phyloP scores from a whole-genome alignment of 1,140 invertebrate genomes.

The Lordiphosa collinella region DNA sequence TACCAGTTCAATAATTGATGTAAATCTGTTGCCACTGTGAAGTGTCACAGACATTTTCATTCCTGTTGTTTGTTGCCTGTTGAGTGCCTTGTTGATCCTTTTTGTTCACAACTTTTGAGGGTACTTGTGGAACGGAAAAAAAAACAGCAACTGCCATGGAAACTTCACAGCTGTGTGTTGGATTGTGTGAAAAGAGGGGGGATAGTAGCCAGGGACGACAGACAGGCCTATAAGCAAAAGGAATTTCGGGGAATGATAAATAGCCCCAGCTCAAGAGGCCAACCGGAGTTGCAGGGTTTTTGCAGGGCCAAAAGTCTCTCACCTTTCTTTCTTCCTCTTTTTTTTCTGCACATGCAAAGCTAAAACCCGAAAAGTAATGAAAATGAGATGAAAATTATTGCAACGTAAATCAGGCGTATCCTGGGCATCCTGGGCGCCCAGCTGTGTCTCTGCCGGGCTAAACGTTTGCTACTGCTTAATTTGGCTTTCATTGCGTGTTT shows the following conservation, averaged over 20 bases:
- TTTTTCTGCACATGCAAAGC: conserved; percentile 14
- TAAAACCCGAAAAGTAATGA: conserved; percentile 61
- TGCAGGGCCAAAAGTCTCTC: conserved; percentile 32
- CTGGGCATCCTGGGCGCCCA: conserved; percentile 33
- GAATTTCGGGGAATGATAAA: conserved; percentile 58
- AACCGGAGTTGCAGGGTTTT: conserved; percentile 18
- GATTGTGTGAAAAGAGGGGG: not conserved
- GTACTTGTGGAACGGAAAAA: conserved; percentile 17
- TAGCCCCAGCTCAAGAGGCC: conserved; percentile 54
- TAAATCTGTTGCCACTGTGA: conserved; percentile 58
- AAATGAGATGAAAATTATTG: conserved; percentile 77
- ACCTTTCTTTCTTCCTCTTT: conserved; percentile 30
- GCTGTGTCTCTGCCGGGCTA: conserved; percentile 53
- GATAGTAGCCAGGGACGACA: conserved; percentile 25
- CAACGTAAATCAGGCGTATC: conserved; percentile 66
- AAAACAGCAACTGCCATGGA: conserved; percentile 29
- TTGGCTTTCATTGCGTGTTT: conserved; percentile 58
- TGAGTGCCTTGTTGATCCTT: conserved; percentile 65
- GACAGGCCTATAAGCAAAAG: conserved; percentile 22
- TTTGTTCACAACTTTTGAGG: conserved; percentile 61
- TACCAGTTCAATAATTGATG: conserved; percentile 66
- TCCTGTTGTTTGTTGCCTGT: conserved; percentile 16
- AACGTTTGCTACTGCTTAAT: conserved; percentile 73
- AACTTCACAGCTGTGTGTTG: conserved; percentile 43
- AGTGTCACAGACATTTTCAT: conserved; percentile 54